Conservation (phyloP, 2,888 invertebrate genomes). For the Liopterus haemorrhoidalis region DNA sequence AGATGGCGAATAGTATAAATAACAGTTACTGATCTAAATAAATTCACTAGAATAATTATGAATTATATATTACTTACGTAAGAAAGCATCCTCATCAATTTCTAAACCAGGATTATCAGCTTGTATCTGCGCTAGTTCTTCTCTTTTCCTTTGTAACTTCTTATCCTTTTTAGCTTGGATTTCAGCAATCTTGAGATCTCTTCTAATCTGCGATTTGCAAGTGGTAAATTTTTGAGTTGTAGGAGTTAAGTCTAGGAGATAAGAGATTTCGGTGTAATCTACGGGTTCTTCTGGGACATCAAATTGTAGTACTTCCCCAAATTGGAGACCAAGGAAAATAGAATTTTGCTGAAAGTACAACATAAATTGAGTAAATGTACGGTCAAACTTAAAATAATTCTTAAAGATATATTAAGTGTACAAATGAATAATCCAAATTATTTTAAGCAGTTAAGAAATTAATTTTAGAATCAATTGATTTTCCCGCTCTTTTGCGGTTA, state of each 20-base stretch:
- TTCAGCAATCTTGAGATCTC: conserved; percentile 54
- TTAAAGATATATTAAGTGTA: no score
- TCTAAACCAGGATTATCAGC: conserved; percentile 55
- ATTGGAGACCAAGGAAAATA: conserved; percentile 51
- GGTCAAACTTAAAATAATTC: no score
- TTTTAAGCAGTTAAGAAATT: no score
- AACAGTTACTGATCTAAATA: neutral
- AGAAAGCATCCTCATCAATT: conserved; percentile 54
- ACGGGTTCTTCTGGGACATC: conserved; percentile 46
- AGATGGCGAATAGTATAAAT: neutral
- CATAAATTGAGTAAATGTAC: no score
- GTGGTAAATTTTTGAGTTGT: conserved; percentile 50
- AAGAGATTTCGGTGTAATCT: conserved; percentile 47
- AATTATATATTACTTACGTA: conserved; percentile 55
- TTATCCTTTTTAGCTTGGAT: conserved; percentile 50
- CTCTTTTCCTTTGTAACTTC: conserved; percentile 49
- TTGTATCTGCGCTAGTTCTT: conserved; percentile 54
- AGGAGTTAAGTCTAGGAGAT: conserved; percentile 41
- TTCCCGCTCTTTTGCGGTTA: no score
- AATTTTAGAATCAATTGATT: no score
- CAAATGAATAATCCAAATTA: no score
- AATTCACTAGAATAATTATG: neutral
- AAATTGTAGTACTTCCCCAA: conserved; percentile 53
- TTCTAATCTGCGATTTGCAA: conserved; percentile 54
- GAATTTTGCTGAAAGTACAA: conserved; percentile 41